These are phyloP conservation scores for Charadrius vociferus DNA, from an alignment of 2,113 vertebrate species.

Conservation along the genomic window DNA sequence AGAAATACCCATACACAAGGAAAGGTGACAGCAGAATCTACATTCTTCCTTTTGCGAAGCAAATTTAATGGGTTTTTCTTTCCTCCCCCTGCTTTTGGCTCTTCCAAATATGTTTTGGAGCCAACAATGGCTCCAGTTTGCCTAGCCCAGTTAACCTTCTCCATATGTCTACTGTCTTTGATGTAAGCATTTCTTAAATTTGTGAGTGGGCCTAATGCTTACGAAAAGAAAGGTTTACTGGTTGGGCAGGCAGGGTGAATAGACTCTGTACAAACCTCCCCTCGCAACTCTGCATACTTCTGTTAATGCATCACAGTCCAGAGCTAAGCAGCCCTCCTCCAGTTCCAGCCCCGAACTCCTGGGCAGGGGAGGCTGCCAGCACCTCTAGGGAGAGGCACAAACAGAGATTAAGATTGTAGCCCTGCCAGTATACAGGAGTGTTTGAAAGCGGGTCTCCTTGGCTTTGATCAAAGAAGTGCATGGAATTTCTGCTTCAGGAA, in stretches of 20 bases:
- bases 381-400: background rate
- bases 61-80: background rate
- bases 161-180: conserved; percentile 55
- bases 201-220: background rate
- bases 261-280: background rate
- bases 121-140: conserved; percentile 56
- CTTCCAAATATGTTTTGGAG: background rate
- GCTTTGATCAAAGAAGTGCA: background rate
- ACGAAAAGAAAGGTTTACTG: conserved; percentile 31
- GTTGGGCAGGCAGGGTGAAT: background rate
- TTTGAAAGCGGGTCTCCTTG: background rate
- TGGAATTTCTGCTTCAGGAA: background rate
- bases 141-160: conserved; percentile 49
- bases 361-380: background rate
- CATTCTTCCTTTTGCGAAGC: background rate
- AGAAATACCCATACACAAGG: background rate
- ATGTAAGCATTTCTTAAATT: conserved; percentile 16
- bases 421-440: background rate
- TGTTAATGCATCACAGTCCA: background rate
- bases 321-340: background rate
- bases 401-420: background rate
- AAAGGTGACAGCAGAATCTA: conserved; percentile 29
- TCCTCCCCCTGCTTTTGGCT: background rate
- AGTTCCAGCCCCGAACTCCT: background rate
- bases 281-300: background rate